Percentiles rank a stretch among this genome's conserved stretches.
phyloP scores from a whole-genome alignment of 2,113 vertebrate species.

The Erinaceus europaeus region DNA sequence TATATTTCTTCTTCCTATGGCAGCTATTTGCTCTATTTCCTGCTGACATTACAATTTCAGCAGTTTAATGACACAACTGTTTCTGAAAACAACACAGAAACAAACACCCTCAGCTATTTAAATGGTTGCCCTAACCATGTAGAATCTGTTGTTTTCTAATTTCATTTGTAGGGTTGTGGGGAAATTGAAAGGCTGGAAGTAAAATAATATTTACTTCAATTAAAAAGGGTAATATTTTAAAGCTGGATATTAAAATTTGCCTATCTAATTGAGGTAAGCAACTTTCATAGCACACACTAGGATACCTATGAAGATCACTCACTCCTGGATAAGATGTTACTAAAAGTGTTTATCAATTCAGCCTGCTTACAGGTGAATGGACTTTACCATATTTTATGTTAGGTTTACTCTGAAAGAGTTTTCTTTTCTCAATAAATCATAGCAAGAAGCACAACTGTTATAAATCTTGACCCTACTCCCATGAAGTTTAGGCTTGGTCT shows the following conservation, averaged over 20 bases:
- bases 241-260: constrained; percentile 32
- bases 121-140: constrained; percentile 73
- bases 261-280: constrained; percentile 68
- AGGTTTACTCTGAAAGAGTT: constrained; percentile 48
- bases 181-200: not conserved
- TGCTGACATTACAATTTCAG: constrained; percentile 78
- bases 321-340: not conserved
- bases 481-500: constrained; percentile 25
- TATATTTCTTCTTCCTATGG: constrained; percentile 60
- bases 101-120: constrained; percentile 70
- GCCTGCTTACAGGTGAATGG: not conserved
- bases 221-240: constrained; percentile 48
- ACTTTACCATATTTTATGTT: constrained; percentile 46
- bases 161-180: constrained; percentile 1
- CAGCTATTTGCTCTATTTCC: constrained; percentile 78
- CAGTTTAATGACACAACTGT: constrained; percentile 79
- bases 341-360: constrained; percentile 46
- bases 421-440: constrained; percentile 57
- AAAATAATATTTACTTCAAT: constrained; percentile 48
- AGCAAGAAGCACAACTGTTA: constrained; percentile 33
- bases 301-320: not conserved
- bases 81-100: constrained; percentile 77
- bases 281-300: not conserved
- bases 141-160: constrained; percentile 55
- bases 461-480: not conserved